Percentiles rank a stretch among this genome's conserved stretches.
Conservation (phyloP, 2,797 vertebrate genomes). For the Streptopelia turtur region DNA sequence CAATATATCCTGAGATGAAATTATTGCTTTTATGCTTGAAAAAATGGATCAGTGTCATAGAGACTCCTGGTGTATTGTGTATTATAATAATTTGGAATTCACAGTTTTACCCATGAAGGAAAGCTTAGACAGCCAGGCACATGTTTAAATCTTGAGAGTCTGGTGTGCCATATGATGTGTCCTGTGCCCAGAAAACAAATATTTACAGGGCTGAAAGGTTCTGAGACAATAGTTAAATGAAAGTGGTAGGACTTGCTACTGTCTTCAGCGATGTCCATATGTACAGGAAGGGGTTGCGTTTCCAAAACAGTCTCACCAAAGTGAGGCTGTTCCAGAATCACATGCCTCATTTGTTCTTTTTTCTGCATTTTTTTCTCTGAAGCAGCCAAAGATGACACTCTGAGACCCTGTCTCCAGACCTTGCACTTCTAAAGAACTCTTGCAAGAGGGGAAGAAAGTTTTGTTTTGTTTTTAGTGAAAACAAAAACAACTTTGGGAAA, state of each 20-base stretch:
- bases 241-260: background rate
- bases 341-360: background rate
- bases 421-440: background rate
- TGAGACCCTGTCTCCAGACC: background rate
- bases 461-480: background rate
- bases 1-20: background rate
- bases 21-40: background rate
- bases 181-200: background rate
- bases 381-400: background rate
- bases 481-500: background rate
- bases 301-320: background rate
- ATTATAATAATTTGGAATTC: background rate
- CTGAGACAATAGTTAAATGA: background rate
- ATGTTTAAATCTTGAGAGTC: background rate
- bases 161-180: background rate
- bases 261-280: background rate
- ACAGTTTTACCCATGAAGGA: background rate
- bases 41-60: background rate
- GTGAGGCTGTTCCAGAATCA: background rate
- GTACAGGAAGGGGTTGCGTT: background rate
- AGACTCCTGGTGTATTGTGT: background rate
- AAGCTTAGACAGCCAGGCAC: background rate
- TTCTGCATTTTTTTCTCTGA: background rate
- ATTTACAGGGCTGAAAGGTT: background rate
- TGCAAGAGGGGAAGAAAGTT: background rate